These are phyloP conservation scores for Ianthella basta DNA, from an alignment of 37 sponge, comb jelly and placozoan genomes.

Conservation along the genomic window DNA sequence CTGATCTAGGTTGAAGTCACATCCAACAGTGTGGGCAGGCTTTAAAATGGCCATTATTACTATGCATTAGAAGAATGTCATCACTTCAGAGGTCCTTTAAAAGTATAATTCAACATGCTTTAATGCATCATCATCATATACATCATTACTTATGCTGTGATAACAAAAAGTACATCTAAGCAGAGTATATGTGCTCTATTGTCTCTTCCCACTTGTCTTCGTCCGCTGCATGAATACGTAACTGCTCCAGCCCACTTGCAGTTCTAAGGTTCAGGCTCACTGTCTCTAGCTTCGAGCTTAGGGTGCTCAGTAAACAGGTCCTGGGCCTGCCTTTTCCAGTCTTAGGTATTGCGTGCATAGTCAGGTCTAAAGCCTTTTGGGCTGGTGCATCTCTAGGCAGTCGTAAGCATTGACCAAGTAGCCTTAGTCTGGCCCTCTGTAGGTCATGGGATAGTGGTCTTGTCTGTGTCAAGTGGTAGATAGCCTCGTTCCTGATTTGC, in stretches of 20 bases:
- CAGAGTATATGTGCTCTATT: slow-evolving; percentile 28
- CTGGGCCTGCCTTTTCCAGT: not conserved
- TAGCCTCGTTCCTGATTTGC: not conserved
- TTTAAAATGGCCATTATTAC: no score
- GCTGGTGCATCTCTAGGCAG: not conserved
- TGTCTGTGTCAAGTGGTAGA: slow-evolving; percentile 11
- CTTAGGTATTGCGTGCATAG: not conserved
- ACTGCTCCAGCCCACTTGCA: not conserved
- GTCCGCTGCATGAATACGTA: not conserved
- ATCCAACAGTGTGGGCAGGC: no score
- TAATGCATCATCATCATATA: no score
- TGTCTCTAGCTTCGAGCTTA: not conserved
- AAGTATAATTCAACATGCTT: no score
- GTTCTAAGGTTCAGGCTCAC: not conserved
- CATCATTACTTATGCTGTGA: slow-evolving; percentile 23
- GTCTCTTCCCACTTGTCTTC: slow-evolving; percentile 9
- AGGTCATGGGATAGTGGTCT: slow-evolving; percentile 17
- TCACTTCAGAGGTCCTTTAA: no score
- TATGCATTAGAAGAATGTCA: no score
- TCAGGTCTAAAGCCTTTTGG: not conserved
- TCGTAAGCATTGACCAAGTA: slow-evolving; percentile 15
- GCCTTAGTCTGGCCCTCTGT: slow-evolving; percentile 4
- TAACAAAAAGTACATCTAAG: not conserved
- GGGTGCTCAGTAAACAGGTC: not conserved
- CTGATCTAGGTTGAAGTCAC: no score